Evolutionary conservation across 2,888 invertebrate species (phyloP).

Genomic region (Caenorhabditis uteleia): DNA sequence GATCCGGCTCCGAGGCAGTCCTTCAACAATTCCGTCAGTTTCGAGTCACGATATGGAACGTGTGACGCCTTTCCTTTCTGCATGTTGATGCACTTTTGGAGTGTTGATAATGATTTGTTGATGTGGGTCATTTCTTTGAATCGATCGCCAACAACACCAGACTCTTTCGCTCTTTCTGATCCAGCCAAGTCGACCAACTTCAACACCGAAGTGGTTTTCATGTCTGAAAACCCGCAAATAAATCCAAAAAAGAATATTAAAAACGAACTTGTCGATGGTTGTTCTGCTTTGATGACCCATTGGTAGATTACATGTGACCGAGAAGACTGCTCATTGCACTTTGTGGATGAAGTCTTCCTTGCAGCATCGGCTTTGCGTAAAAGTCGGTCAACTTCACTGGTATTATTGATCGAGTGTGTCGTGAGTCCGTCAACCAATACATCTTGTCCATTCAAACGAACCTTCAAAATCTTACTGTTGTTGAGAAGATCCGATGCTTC

Average conservation of each 20-base stretch:
- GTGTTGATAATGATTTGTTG: slow-evolving; percentile 74
- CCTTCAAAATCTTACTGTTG: slow-evolving; percentile 11
- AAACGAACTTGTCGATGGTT: slow-evolving; percentile 36
- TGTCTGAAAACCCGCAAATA: no score
- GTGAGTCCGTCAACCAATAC: slow-evolving; percentile 23
- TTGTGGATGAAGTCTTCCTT: slow-evolving; percentile 81
- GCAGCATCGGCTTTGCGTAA: slow-evolving; percentile 82
- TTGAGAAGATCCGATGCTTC: slow-evolving; percentile 80
- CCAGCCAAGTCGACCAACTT: slow-evolving; percentile 88
- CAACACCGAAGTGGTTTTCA: slow-evolving; percentile 72
- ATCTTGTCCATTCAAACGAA: slow-evolving; percentile 6
- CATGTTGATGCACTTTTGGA: slow-evolving; percentile 65
- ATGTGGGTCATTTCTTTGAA: slow-evolving; percentile 86
- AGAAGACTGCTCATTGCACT: slow-evolving; percentile 77
- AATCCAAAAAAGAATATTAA: not conserved
- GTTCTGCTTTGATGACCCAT: slow-evolving; percentile 66
- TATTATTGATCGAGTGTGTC: slow-evolving; percentile 5
- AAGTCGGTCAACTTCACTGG: slow-evolving; percentile 69
- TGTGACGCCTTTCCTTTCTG: slow-evolving; percentile 76
- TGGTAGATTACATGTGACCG: slow-evolving; percentile 71
- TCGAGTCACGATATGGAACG: slow-evolving; percentile 87
- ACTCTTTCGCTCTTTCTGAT: slow-evolving; percentile 78
- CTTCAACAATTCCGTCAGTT: slow-evolving; percentile 86
- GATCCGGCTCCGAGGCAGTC: slow-evolving; percentile 84
- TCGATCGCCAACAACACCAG: slow-evolving; percentile 69